phyloP scores from a whole-genome alignment of 1,140 invertebrate genomes.

The Elysia chlorotica region DNA sequence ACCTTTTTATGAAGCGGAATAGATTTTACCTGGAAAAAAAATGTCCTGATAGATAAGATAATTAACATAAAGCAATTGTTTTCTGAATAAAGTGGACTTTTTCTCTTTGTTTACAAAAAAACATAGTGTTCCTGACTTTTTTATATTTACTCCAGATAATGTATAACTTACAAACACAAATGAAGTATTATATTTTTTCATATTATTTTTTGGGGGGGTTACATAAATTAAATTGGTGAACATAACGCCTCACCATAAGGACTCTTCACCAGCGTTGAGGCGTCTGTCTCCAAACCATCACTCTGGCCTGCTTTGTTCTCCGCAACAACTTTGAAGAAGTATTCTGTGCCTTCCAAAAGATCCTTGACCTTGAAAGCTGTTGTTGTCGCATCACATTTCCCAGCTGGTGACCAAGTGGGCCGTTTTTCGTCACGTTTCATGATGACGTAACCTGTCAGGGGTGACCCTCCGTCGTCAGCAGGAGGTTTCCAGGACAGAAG shows the following conservation, averaged over 20 bases:
- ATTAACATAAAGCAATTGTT: no score
- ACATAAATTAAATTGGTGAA: no score
- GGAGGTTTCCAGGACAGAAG: constrained; percentile 91
- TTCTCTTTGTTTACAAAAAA: no score
- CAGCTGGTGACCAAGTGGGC: constrained; percentile 35
- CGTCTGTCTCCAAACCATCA: constrained; percentile 82
- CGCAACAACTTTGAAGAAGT: constrained; percentile 92
- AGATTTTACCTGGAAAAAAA: background rate
- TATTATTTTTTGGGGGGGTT: no score
- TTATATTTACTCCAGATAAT: no score
- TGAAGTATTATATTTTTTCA: no score
- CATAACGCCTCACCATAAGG: constrained; percentile 86
- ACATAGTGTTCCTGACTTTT: no score
- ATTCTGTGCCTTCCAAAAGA: constrained; percentile 78
- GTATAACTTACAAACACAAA: no score
- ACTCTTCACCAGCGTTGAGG: constrained; percentile 81
- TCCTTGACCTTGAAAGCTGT: constrained; percentile 83
- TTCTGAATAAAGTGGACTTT: no score
- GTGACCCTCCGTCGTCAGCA: constrained; percentile 87
- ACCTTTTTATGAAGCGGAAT: background rate
- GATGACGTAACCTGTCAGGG: constrained; percentile 53
- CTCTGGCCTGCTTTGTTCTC: constrained; percentile 79
- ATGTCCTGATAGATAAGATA: no score
- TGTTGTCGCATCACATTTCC: constrained; percentile 24
- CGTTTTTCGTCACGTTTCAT: constrained; percentile 66